Conservation (phyloP, 2,888 invertebrate genomes). For the Pecten maximus region DNA sequence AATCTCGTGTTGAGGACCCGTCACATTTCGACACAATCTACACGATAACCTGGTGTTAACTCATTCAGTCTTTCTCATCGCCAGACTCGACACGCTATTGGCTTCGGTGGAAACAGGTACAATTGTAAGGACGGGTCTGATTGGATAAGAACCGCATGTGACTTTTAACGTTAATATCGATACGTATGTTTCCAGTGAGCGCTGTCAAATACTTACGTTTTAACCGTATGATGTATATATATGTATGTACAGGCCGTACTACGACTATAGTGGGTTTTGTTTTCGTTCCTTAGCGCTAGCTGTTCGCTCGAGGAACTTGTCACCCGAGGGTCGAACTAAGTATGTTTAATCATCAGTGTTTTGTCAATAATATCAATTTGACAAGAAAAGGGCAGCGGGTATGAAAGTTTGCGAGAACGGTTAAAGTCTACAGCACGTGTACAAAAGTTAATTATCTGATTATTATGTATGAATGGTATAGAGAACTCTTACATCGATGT, state of each 20-base stretch:
- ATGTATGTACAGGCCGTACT: background rate
- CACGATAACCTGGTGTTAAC: background rate
- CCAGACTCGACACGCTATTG: conserved; percentile 5
- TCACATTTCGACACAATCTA: conserved; percentile 14
- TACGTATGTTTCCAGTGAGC: background rate
- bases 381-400: background rate
- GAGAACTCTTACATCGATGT: background rate
- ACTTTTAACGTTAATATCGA: conserved; percentile 11
- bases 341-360: background rate
- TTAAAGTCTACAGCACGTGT: conserved; percentile 2
- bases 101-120: conserved; percentile 33
- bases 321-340: background rate
- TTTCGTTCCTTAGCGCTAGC: background rate
- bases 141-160: conserved; percentile 13
- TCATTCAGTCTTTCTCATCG: conserved; percentile 23
- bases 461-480: conserved; percentile 15
- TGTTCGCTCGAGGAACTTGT: conserved; percentile 6
- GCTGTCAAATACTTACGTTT: conserved; percentile 23
- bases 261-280: background rate
- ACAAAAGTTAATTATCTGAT: conserved; percentile 5
- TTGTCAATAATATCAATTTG: conserved; percentile 33
- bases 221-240: background rate
- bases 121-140: background rate
- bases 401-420: background rate
- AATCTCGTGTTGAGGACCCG: background rate